Evolutionary conservation across 2,888 invertebrate species (phyloP).

Genomic region (Melanchra persicariae): DNA sequence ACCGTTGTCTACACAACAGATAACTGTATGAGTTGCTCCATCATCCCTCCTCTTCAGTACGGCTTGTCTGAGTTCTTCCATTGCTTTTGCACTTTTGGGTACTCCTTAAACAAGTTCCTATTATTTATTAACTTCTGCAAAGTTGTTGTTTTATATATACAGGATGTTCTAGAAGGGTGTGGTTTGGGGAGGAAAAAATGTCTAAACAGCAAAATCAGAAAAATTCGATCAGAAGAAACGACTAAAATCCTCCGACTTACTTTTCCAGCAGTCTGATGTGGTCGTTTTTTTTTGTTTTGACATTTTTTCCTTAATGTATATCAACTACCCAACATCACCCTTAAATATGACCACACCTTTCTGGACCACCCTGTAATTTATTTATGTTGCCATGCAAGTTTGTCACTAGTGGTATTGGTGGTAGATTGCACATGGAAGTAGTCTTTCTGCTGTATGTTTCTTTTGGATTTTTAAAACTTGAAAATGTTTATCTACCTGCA

Average conservation of each 20-base stretch:
- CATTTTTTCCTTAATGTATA: too few relatives aligned
- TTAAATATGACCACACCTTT: too few relatives aligned
- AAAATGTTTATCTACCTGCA: constrained; percentile 52
- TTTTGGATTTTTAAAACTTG: neutral
- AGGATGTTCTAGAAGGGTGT: too few relatives aligned
- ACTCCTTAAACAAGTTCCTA: constrained; percentile 11
- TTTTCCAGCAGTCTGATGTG: too few relatives aligned
- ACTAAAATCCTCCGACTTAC: too few relatives aligned
- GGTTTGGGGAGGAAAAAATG: too few relatives aligned
- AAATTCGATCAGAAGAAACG: too few relatives aligned
- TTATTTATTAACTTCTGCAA: neutral
- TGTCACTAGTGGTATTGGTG: neutral
- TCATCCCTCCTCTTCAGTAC: constrained; percentile 43
- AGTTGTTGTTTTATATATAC: neutral
- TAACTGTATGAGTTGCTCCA: constrained; percentile 48
- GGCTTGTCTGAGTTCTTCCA: constrained; percentile 61
- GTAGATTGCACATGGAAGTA: neutral
- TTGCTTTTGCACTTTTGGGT: constrained; percentile 55
- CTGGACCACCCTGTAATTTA: too few relatives aligned
- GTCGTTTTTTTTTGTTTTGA: too few relatives aligned
- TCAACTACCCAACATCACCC: too few relatives aligned
- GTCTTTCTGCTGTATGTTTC: neutral
- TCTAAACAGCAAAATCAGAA: too few relatives aligned
- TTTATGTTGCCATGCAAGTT: neutral
- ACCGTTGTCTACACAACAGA: constrained; percentile 71